These are phyloP conservation scores for Petrophora chlorosata DNA, from an alignment of 2,888 invertebrate species.

Conservation along the genomic window DNA sequence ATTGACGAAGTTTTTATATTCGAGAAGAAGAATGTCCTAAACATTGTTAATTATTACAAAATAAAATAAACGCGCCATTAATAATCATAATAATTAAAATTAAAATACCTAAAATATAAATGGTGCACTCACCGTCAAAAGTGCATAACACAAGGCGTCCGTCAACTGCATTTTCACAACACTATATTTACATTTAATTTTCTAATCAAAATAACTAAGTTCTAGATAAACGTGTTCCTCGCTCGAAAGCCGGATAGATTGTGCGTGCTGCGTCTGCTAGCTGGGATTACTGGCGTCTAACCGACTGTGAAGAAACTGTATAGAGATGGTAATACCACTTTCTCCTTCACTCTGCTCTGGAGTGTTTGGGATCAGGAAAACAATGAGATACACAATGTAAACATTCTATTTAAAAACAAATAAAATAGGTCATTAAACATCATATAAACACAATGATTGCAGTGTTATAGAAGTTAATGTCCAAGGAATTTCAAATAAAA, in stretches of 20 bases:
- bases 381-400: too few species aligned
- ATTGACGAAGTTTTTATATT: too few species aligned
- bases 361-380: too few species aligned
- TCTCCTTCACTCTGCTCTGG: background rate
- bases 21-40: too few species aligned
- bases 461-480: too few species aligned
- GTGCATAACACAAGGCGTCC: conserved; percentile 53
- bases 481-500: too few species aligned
- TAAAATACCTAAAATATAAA: background rate
- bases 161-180: conserved; percentile 60
- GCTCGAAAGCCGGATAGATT: conserved; percentile 58
- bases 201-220: conserved; percentile 5
- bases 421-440: too few species aligned
- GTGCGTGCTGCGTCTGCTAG: conserved; percentile 51
- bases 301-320: conserved; percentile 53
- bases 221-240: conserved; percentile 43
- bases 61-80: background rate
- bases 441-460: too few species aligned
- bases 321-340: conserved; percentile 54
- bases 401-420: too few species aligned
- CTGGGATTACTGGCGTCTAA: conserved; percentile 53
- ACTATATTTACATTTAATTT: conserved; percentile 30
- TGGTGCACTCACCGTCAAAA: conserved; percentile 62
- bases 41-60: too few species aligned
- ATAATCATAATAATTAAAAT: background rate